These are phyloP conservation scores for Drosophila merina DNA, from an alignment of 2,888 invertebrate species.

Conservation along the genomic window DNA sequence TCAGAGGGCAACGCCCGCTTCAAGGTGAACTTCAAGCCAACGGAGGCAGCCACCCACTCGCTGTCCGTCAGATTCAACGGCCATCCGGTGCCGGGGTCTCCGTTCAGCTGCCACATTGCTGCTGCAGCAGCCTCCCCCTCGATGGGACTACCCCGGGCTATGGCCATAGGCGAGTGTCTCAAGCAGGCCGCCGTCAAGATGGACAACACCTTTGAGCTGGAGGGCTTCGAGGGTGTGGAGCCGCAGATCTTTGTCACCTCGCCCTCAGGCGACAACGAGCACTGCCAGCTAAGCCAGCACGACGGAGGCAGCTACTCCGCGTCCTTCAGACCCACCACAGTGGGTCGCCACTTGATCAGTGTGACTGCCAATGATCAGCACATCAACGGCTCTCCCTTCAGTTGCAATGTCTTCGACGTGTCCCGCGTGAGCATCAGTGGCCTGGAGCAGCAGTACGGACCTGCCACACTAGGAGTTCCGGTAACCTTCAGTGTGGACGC, in stretches of 20 bases:
- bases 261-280: conserved; percentile 92
- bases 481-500: conserved; percentile 97
- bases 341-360: conserved; percentile 93
- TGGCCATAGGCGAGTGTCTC: conserved; percentile 83
- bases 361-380: conserved; percentile 93
- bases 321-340: conserved; percentile 92
- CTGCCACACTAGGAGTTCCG: conserved; percentile 89
- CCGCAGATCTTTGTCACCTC: conserved; percentile 91
- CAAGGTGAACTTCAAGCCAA: conserved; percentile 97
- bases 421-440: conserved; percentile 90
- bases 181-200: conserved; percentile 83
- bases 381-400: conserved; percentile 95
- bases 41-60: conserved; percentile 95
- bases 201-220: conserved; percentile 86
- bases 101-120: conserved; percentile 94
- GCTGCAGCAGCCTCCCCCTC: conserved; percentile 81
- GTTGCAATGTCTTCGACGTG: conserved; percentile 97
- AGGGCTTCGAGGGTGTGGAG: conserved; percentile 86
- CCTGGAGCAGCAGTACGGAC: conserved; percentile 85
- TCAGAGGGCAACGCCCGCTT: conserved; percentile 98
- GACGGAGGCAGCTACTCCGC: conserved; percentile 90
- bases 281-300: conserved; percentile 88
- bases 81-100: conserved; percentile 93
- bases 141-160: conserved; percentile 86
- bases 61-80: conserved; percentile 94